These are phyloP conservation scores for Pipistrellus pipistrellus DNA, from an alignment of 2,797 vertebrate species.

Conservation along the genomic window DNA sequence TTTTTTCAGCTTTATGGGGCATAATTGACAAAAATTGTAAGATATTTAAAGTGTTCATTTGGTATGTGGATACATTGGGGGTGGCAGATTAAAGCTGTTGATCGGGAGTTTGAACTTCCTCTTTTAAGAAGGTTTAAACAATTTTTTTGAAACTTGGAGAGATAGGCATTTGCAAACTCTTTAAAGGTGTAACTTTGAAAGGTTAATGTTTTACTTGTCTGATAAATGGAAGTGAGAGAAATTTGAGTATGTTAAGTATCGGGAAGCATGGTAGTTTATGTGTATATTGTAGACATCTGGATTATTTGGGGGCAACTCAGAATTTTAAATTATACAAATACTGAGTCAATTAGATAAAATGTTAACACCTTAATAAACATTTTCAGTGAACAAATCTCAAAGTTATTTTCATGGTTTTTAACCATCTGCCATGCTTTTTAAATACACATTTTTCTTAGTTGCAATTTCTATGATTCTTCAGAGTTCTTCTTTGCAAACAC, in stretches of 20 bases:
- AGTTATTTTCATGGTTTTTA: conserved; percentile 25
- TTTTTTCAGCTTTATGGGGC: not conserved
- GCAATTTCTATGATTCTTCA: not conserved
- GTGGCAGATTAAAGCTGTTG: conserved; percentile 34
- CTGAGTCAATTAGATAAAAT: conserved; percentile 3
- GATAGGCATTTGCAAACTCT: not conserved
- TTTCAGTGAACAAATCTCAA: conserved; percentile 37
- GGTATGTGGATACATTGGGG: not conserved
- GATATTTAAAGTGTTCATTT: conserved; percentile 15
- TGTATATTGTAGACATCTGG: not conserved
- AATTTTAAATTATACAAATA: conserved; percentile 47
- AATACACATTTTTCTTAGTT: conserved; percentile 2
- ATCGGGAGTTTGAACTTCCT: not conserved
- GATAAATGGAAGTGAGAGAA: conserved; percentile 38
- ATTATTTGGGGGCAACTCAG: not conserved
- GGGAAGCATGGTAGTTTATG: not conserved
- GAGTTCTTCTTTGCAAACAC: not conserved
- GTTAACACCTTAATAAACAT: conserved; percentile 52
- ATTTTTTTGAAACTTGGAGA: not conserved
- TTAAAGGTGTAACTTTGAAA: conserved; percentile 23
- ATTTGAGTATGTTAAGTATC: not conserved
- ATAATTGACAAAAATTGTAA: not conserved
- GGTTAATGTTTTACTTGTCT: not conserved
- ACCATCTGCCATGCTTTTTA: not conserved
- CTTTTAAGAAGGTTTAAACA: conserved; percentile 31